Evolutionary conservation across 2,113 vertebrate genomes (phyloP), one percentile per base, ranked within the genome.

Genomic region (Trogon melanurus): DNA sequence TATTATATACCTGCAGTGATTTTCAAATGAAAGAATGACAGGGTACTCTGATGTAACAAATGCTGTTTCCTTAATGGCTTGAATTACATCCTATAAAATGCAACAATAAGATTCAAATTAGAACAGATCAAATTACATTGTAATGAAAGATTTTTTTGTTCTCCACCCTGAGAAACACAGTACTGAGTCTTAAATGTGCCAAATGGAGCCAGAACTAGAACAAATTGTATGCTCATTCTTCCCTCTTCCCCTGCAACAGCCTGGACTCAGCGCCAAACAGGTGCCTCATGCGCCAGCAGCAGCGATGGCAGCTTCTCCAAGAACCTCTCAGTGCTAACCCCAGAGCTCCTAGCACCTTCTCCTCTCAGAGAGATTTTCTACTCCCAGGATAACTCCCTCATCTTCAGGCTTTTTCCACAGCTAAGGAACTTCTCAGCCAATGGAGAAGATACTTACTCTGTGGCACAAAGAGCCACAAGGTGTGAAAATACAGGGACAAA

Each of bases 1-100:
- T 32, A 57, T 29, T 38, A 30, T 51, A 54, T 97, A 99, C 99
- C 99, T 99, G 99, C 99, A 99, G 90, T 99, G 99, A 97, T 99
- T 99, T 98, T 99, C 99, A 97, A 99, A 99, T 26, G 99, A 99
- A 96, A 99, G 98, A 96, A 99, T 99, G 73, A 99, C 99, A 45
- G 99, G 99, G 87, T 98, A 99, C 7, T 99, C 99, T 10, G 99
- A 99, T 9, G 99, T 99, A 84, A 99, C 99, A 96, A 99, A 99
- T 3, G 99, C 99, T 2, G 99, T 99, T 91, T 99, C 99, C 96
- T 97, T 99, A 98, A 99, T 99, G 94, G 99, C 99, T 97, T 99
- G 99, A 97, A 99, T 99, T 38, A 99, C 99, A 93, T 99, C 99
- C 99, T 99, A 97, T 71, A 94, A 97, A 96, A 97, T 64, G 57